Conservation (phyloP, 92 coral and sea anemone species). For the Heliopora coerulea region DNA sequence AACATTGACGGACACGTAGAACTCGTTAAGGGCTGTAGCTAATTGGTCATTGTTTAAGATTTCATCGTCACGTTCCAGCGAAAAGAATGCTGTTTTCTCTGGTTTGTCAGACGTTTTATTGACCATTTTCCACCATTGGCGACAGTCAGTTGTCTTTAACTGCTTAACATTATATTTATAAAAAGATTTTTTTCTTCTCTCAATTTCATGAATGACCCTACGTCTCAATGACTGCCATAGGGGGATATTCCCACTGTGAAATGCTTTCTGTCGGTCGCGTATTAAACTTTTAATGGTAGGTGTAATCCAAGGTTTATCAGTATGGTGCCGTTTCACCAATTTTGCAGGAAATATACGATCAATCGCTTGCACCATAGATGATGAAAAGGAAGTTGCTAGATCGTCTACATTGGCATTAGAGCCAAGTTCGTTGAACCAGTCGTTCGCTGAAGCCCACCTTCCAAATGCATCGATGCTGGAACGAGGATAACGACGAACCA, state of each 20-base stretch:
- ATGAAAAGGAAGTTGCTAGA: constrained; percentile 37
- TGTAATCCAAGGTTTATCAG: constrained; percentile 54
- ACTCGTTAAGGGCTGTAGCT: constrained; percentile 38
- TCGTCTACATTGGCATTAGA: constrained; percentile 42
- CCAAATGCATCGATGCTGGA: constrained; percentile 50
- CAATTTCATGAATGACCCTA: constrained; percentile 46
- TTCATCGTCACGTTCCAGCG: constrained; percentile 43
- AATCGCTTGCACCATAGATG: constrained; percentile 27
- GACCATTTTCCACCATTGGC: constrained; percentile 56
- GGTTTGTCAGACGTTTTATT: constrained; percentile 51
- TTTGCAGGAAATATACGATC: constrained; percentile 41
- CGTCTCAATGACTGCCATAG: constrained; percentile 40
- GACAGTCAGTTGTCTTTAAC: constrained; percentile 44
- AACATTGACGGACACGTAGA: constrained; percentile 39
- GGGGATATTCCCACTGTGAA: constrained; percentile 27
- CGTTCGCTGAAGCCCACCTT: constrained; percentile 45
- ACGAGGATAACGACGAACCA: constrained; percentile 45
- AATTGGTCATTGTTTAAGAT: constrained; percentile 19
- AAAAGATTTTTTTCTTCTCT: constrained; percentile 28
- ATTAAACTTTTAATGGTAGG: constrained; percentile 43
- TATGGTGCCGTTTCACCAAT: neutral
- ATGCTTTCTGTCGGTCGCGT: constrained; percentile 55
- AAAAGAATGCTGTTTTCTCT: constrained; percentile 13
- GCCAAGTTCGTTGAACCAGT: constrained; percentile 44
- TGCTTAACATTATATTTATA: constrained; percentile 54